phyloP scores from a whole-genome alignment of 2,113 vertebrate species.

The Lutjanus erythropterus region DNA sequence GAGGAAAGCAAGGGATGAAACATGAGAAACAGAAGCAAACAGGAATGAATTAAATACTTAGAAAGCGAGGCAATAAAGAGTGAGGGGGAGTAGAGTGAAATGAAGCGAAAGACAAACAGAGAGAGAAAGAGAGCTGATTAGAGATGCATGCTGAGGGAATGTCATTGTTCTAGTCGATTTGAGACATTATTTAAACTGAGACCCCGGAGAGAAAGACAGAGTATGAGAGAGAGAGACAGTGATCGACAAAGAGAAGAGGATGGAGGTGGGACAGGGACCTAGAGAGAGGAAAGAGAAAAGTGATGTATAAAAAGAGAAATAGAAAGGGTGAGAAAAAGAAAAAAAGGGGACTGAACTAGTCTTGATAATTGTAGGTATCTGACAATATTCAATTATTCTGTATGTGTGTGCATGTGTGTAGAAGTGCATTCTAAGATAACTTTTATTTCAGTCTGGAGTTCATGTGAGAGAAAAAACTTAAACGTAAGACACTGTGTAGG shows the following conservation, averaged over 20 bases:
- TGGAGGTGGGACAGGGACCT: conserved; percentile 40
- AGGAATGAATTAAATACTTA: conserved; percentile 66
- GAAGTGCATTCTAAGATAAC: conserved; percentile 8
- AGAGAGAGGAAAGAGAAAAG: conserved; percentile 33
- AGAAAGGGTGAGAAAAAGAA: neutral
- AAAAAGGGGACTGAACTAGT: conserved; percentile 5
- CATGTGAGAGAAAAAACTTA: conserved; percentile 29
- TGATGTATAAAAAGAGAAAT: conserved; percentile 27
- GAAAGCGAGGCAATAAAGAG: conserved; percentile 57
- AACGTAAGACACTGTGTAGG: conserved; percentile 24
- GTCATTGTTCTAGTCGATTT: conserved; percentile 84
- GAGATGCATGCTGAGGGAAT: conserved; percentile 81
- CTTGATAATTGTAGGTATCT: conserved; percentile 7
- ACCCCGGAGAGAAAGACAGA: conserved; percentile 70
- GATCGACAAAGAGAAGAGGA: conserved; percentile 58
- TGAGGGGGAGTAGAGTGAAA: conserved; percentile 59
- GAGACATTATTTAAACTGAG: conserved; percentile 81
- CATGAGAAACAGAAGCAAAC: conserved; percentile 49
- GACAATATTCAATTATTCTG: conserved; percentile 5
- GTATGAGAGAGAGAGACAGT: conserved; percentile 26
- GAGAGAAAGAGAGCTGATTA: conserved; percentile 77
- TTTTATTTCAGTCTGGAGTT: conserved; percentile 44
- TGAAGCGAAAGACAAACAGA: conserved; percentile 75
- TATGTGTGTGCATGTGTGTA: conserved; percentile 6
- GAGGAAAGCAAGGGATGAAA: conserved; percentile 31